Conservation (phyloP, 2,113 vertebrate species). For the Dipodomys merriami region DNA sequence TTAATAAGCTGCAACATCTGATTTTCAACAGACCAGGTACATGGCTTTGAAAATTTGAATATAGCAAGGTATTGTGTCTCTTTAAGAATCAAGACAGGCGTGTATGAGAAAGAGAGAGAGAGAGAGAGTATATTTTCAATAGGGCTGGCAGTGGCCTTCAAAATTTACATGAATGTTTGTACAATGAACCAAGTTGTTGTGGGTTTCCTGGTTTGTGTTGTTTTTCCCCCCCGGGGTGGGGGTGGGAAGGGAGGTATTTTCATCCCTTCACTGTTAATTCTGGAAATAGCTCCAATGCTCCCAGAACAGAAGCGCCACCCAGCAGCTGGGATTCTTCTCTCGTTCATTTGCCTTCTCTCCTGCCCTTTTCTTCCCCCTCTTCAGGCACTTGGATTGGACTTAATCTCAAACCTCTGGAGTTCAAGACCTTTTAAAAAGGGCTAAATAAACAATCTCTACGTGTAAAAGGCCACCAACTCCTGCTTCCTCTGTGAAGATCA, state of each 20-base stretch:
- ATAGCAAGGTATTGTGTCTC: background rate
- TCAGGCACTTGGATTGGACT: conserved; percentile 84
- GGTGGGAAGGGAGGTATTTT: conserved; percentile 74
- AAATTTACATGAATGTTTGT: conserved; percentile 82
- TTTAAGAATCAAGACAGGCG: conserved; percentile 50
- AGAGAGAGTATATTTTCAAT: conserved; percentile 33
- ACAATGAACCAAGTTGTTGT: conserved; percentile 76
- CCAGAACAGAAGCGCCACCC: conserved; percentile 85
- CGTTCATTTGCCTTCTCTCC: conserved; percentile 81
- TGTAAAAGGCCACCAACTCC: conserved; percentile 76
- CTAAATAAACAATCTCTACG: conserved; percentile 81
- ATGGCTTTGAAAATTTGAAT: conserved; percentile 21
- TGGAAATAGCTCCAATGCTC: conserved; percentile 93
- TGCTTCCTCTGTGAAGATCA: conserved; percentile 75
- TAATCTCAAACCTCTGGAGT: conserved; percentile 83
- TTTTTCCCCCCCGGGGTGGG: background rate
- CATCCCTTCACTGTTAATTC: conserved; percentile 80
- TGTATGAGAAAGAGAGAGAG: background rate
- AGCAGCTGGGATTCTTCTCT: conserved; percentile 85
- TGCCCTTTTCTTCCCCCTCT: conserved; percentile 81
- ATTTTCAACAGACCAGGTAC: conserved; percentile 23
- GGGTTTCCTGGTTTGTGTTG: conserved; percentile 80
- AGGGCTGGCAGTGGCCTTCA: conserved; percentile 67
- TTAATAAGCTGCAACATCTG: conserved; percentile 21
- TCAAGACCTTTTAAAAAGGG: conserved; percentile 83